A percentile compares a stretch with the other conserved stretches of the same genome.
phyloP scores from a whole-genome alignment of 2,113 vertebrate genomes.

The Plecotus auritus region DNA sequence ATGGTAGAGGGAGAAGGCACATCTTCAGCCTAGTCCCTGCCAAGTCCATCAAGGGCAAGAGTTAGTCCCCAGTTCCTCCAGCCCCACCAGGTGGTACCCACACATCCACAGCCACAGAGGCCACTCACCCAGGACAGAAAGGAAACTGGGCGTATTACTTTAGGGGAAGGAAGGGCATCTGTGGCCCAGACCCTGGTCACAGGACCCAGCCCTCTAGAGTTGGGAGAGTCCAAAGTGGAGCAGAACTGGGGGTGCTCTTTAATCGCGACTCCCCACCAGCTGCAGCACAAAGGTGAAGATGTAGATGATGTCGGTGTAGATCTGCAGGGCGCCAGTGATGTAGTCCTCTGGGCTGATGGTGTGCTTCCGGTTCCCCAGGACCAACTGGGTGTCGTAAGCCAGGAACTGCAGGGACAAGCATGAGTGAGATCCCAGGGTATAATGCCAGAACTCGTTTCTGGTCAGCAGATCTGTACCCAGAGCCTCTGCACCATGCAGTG shows the following conservation, averaged over 20 bases:
- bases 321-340: constrained; percentile 90
- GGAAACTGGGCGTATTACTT: constrained; percentile 9
- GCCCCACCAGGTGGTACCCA: background rate
- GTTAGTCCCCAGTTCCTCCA: background rate
- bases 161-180: background rate
- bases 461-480: background rate
- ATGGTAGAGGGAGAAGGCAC: background rate
- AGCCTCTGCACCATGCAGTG: background rate
- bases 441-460: background rate
- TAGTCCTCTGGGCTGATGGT: constrained; percentile 94
- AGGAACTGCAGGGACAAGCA: constrained; percentile 85
- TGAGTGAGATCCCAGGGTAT: background rate
- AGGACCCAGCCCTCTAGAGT: background rate
- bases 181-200: background rate
- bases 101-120: background rate
- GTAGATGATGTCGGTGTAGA: constrained; percentile 93
- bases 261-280: constrained; percentile 81
- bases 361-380: constrained; percentile 92
- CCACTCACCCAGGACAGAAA: background rate
- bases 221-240: background rate
- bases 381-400: constrained; percentile 95
- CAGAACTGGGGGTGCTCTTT: background rate
- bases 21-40: background rate
- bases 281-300: constrained; percentile 94
- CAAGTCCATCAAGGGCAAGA: background rate